Conservation (phyloP, 2,113 vertebrate species). For the Phaetusa simplex region DNA sequence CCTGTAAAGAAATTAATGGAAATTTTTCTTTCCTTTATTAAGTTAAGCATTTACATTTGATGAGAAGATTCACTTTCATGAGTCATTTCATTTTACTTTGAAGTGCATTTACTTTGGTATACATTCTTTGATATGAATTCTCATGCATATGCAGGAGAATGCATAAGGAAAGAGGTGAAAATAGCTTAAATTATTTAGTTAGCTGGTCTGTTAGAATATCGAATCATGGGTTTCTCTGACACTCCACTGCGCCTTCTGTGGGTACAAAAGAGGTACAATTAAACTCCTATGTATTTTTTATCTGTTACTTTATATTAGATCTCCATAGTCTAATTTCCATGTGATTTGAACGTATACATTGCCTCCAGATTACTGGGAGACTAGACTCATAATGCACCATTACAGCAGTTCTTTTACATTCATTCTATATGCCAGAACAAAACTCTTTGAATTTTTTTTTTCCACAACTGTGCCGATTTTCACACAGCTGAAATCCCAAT, state of each 20-base stretch:
- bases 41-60: not conserved
- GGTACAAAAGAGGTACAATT: not conserved
- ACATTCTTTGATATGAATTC: not conserved
- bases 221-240: not conserved
- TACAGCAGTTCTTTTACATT: not conserved
- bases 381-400: not conserved
- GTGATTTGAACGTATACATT: not conserved
- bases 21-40: not conserved
- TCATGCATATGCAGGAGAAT: not conserved
- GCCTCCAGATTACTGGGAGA: not conserved
- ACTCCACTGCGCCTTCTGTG: not conserved
- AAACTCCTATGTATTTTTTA: not conserved
- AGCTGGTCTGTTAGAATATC: not conserved
- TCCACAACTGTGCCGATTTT: not conserved
- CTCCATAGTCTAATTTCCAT: not conserved
- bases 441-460: not conserved
- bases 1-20: not conserved
- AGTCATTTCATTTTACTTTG: not conserved
- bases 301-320: not conserved
- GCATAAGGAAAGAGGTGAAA: not conserved
- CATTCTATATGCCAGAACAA: not conserved
- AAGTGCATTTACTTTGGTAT: not conserved
- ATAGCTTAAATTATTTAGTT: not conserved
- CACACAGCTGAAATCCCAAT: not conserved
- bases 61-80: not conserved